Evolutionary conservation across 2,888 invertebrate genomes (phyloP).

Genomic region (Ethmia dodecea): DNA sequence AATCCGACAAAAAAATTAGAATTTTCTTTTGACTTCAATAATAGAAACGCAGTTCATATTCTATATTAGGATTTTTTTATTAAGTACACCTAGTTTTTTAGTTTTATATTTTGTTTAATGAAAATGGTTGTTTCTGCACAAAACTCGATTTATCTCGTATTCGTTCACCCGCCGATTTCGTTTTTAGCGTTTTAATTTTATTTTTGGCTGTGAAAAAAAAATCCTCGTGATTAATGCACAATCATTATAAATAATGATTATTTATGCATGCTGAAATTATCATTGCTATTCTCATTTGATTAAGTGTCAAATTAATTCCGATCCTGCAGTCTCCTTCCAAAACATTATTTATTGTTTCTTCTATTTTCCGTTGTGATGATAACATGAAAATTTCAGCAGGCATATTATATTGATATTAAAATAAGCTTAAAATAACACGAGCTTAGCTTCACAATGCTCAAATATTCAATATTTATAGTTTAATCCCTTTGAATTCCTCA

Average conservation of each 20-base stretch:
- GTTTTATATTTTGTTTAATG: neutral
- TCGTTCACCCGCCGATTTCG: neutral
- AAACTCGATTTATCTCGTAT: neutral
- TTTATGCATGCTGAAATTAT: slow-evolving; percentile 18
- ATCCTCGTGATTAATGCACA: no score
- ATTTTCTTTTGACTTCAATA: neutral
- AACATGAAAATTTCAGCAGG: no score
- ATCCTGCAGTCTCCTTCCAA: no score
- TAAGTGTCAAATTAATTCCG: slow-evolving; percentile 47
- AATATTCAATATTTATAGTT: slow-evolving; percentile 34
- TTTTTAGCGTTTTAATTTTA: slow-evolving; percentile 4
- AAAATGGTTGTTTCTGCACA: neutral
- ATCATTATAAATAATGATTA: no score
- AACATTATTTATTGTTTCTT: no score
- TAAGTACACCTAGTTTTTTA: no score
- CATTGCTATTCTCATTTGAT: slow-evolving; percentile 43
- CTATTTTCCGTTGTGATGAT: no score
- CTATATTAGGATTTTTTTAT: no score
- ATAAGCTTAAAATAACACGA: slow-evolving; percentile 51
- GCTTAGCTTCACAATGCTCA: slow-evolving; percentile 67
- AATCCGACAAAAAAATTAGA: neutral
- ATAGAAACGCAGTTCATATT: neutral
- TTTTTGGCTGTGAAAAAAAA: slow-evolving; percentile 11
- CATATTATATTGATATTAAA: slow-evolving; percentile 49
- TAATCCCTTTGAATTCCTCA: slow-evolving; percentile 26